Percentiles rank a stretch among this genome's conserved stretches.
Conservation (phyloP, 2,797 vertebrate species). For the Lacerta bilineata region DNA sequence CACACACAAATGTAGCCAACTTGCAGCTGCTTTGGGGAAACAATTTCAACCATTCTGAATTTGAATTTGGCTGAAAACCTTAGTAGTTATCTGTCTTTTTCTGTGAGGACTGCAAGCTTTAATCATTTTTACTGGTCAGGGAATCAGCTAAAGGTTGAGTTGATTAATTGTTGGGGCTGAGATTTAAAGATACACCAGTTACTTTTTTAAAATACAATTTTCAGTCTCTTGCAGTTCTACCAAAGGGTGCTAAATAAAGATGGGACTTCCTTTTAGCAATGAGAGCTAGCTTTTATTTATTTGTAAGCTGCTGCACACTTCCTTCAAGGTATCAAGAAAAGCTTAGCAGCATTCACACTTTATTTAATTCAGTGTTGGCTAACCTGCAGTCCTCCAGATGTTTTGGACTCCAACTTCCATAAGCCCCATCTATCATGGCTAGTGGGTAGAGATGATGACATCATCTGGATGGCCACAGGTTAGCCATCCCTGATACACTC, state of each 20-base stretch:
- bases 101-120: neutral
- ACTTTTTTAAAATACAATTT: neutral
- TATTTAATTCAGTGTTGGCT: no score
- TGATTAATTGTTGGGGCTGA: neutral
- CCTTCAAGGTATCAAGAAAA: neutral
- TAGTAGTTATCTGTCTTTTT: neutral
- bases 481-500: no score
- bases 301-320: neutral
- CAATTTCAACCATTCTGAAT: conserved; percentile 27
- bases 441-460: no score
- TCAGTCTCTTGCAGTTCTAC: neutral
- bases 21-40: conserved; percentile 19
- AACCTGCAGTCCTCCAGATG: no score
- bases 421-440: no score
- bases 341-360: no score
- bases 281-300: neutral
- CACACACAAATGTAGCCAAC: neutral
- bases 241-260: neutral
- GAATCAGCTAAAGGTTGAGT: neutral
- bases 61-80: neutral
- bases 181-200: neutral
- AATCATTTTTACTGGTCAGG: no score
- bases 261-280: no score
- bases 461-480: no score
- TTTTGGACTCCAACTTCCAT: no score